phyloP scores from a whole-genome alignment of 2,113 vertebrate species.

The Diadophis punctatus region DNA sequence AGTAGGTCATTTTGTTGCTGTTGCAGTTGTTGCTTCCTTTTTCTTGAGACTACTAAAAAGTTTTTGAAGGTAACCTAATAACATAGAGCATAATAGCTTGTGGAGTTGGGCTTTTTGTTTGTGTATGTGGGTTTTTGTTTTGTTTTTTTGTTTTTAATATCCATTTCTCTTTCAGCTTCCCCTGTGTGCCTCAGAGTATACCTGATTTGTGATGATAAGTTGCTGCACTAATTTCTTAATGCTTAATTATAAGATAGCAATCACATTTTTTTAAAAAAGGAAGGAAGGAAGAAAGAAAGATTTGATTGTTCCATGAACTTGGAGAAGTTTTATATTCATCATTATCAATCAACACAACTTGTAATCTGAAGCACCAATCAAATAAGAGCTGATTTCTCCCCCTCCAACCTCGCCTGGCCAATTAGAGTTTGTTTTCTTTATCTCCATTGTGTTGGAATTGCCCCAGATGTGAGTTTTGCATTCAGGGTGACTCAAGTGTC shows the following conservation, averaged over 20 bases:
- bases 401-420: neutral
- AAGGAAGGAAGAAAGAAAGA: neutral
- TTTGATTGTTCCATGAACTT: conserved; percentile 27
- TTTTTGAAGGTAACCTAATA: neutral
- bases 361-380: conserved; percentile 34
- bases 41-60: neutral
- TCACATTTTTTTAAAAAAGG: neutral
- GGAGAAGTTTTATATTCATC: conserved; percentile 21
- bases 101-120: neutral
- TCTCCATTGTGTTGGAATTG: neutral
- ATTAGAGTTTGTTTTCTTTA: conserved; percentile 9
- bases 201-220: conserved; percentile 17
- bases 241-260: conserved; percentile 29
- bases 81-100: neutral
- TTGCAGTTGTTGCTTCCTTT: neutral
- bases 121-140: neutral
- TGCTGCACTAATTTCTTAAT: neutral
- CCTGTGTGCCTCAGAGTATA: neutral
- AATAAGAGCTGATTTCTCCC: conserved; percentile 31
- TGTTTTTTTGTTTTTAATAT: neutral
- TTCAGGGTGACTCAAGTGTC: conserved; percentile 12
- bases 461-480: neutral
- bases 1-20: neutral
- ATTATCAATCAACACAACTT: conserved; percentile 2
- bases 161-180: conserved; percentile 12